Evolutionary conservation across 2,113 vertebrate species (phyloP).

Genomic region (Colinus virginianus): DNA sequence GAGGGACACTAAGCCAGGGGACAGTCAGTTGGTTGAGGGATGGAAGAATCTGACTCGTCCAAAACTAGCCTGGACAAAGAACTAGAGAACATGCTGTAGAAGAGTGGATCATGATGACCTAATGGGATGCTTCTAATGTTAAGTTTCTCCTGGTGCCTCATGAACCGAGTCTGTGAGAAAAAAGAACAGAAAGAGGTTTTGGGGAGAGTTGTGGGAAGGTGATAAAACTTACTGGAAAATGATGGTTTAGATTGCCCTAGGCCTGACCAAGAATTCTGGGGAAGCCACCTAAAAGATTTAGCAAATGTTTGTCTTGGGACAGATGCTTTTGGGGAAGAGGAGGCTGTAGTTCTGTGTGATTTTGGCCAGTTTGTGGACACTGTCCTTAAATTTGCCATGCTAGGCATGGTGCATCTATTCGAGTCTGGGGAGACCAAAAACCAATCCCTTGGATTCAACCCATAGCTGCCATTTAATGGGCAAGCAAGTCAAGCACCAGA

Average conservation of each 20-base stretch:
- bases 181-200: background rate
- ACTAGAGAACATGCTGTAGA: background rate
- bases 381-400: background rate
- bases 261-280: background rate
- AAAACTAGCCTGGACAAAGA: slow-evolving; percentile 43
- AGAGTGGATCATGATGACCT: background rate
- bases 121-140: background rate
- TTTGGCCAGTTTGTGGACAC: background rate
- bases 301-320: background rate
- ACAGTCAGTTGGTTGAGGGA: background rate
- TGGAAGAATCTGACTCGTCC: slow-evolving; percentile 43
- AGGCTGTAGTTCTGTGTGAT: background rate
- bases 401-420: background rate
- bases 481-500: background rate
- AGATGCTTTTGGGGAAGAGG: slow-evolving; percentile 1
- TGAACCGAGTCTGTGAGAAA: background rate
- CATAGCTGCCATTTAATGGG: background rate
- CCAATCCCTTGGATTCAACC: background rate
- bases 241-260: background rate
- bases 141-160: background rate
- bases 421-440: background rate
- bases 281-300: background rate
- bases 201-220: background rate
- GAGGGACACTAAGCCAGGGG: background rate
- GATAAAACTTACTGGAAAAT: background rate